phyloP scores from a whole-genome alignment of 2,113 vertebrate genomes.

The Nycticryphes semicollaris region DNA sequence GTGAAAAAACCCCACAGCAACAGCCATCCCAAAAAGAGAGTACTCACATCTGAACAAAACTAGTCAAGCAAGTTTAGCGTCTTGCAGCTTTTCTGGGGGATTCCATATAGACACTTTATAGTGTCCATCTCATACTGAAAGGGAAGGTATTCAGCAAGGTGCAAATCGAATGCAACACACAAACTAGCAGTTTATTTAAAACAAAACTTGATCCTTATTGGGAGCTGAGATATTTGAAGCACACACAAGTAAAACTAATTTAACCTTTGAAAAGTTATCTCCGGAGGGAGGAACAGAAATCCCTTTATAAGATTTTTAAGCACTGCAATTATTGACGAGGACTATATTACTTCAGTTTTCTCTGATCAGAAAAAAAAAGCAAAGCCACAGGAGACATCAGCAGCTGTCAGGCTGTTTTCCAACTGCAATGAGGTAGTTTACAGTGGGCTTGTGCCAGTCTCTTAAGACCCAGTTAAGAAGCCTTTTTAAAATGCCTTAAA shows the following conservation, averaged over 20 bases:
- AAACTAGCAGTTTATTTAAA: slow-evolving; percentile 77
- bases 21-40: not conserved
- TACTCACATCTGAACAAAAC: not conserved
- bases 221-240: slow-evolving; percentile 70
- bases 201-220: slow-evolving; percentile 73
- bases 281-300: slow-evolving; percentile 77
- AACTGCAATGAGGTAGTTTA: slow-evolving; percentile 81
- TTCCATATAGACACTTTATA: not conserved
- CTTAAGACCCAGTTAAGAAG: slow-evolving; percentile 85
- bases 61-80: not conserved
- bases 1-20: not conserved
- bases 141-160: slow-evolving; percentile 7
- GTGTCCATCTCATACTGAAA: slow-evolving; percentile 7
- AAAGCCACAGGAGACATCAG: slow-evolving; percentile 75
- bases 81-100: not conserved
- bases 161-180: slow-evolving; percentile 64
- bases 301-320: slow-evolving; percentile 85
- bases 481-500: slow-evolving; percentile 86
- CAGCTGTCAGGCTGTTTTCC: slow-evolving; percentile 84
- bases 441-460: slow-evolving; percentile 79
- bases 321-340: slow-evolving; percentile 83
- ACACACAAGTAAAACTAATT: slow-evolving; percentile 82
- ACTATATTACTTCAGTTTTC: slow-evolving; percentile 81
- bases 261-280: slow-evolving; percentile 83
- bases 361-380: slow-evolving; percentile 76